A percentile compares a stretch with the other conserved stretches of the same genome.
These are phyloP conservation scores for Malurus alboscapulatus DNA, from an alignment of 2,113 vertebrate species.

Conservation along the genomic window DNA sequence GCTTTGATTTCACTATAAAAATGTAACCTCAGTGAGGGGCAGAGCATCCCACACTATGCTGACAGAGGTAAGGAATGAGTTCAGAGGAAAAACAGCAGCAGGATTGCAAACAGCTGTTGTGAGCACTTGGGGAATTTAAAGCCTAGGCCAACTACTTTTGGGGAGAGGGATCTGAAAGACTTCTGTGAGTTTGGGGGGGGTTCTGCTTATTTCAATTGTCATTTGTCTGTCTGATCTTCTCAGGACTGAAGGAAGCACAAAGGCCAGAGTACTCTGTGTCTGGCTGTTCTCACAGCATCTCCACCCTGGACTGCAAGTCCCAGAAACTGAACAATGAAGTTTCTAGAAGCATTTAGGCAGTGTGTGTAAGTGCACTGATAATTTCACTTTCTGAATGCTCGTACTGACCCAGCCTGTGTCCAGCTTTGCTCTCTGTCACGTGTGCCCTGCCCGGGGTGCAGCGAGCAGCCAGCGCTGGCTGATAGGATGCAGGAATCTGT, in stretches of 20 bases:
- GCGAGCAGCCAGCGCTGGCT: background rate
- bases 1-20: slow-evolving; percentile 18
- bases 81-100: background rate
- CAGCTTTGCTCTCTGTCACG: background rate
- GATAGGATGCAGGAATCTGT: slow-evolving; percentile 32
- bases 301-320: background rate
- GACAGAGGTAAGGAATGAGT: background rate
- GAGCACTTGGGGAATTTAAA: background rate
- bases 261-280: background rate
- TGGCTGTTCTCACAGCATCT: background rate
- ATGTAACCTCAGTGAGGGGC: background rate
- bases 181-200: background rate
- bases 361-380: background rate
- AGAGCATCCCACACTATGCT: background rate
- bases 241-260: background rate
- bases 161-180: background rate
- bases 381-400: background rate
- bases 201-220: background rate
- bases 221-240: background rate
- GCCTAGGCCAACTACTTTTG: background rate
- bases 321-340: background rate
- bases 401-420: background rate
- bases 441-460: background rate
- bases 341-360: background rate
- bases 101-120: background rate